These are phyloP conservation scores for Syngnathus scovelli DNA, from an alignment of 2,113 vertebrate genomes.

Conservation along the genomic window DNA sequence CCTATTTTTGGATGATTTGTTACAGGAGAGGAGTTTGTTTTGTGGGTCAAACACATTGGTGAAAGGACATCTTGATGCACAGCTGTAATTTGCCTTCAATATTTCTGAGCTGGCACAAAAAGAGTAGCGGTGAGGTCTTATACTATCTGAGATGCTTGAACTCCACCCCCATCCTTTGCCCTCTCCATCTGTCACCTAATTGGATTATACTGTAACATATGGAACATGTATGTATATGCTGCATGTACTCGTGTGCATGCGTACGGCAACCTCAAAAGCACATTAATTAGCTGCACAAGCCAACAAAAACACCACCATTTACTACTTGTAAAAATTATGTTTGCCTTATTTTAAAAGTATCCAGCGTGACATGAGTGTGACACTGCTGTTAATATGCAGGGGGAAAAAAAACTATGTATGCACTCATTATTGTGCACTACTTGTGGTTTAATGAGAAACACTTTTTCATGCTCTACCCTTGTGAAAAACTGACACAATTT, in stretches of 20 bases:
- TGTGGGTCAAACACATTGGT: constrained; percentile 25
- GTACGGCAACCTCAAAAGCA: background rate
- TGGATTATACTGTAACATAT: constrained; percentile 19
- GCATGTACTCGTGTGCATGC: constrained; percentile 24
- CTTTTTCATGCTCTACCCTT: constrained; percentile 34
- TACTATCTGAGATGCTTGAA: constrained; percentile 61
- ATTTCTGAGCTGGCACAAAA: constrained; percentile 54
- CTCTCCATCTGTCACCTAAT: constrained; percentile 72
- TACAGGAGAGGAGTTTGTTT: constrained; percentile 19
- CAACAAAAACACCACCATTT: background rate
- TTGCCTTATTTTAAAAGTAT: background rate
- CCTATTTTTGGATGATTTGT: constrained; percentile 31
- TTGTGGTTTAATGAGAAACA: constrained; percentile 40
- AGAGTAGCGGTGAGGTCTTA: constrained; percentile 46
- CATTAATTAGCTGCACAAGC: background rate
- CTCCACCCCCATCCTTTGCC: constrained; percentile 49
- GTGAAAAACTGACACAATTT: constrained; percentile 58
- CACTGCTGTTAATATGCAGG: constrained; percentile 4
- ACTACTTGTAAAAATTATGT: background rate
- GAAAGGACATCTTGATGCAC: constrained; percentile 33
- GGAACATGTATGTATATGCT: constrained; percentile 29
- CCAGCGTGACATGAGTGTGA: constrained; percentile 10
- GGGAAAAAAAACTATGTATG: constrained; percentile 8
- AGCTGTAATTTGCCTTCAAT: constrained; percentile 43
- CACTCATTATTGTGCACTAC: constrained; percentile 18